These are phyloP conservation scores for Botrylloides violaceus DNA, from an alignment of 23 tunicate genomes.

Conservation along the genomic window DNA sequence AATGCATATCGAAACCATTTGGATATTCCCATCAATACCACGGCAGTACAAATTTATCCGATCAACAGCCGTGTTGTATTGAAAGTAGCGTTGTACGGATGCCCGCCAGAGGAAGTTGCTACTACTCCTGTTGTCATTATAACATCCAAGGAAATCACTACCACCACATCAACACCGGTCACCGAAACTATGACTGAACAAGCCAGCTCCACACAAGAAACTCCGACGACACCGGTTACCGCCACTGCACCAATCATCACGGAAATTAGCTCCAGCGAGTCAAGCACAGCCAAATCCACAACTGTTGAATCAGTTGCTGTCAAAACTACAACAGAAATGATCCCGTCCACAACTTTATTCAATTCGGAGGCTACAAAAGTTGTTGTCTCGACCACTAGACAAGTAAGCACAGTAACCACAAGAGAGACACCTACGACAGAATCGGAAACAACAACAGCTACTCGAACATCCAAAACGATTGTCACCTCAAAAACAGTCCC, in stretches of 20 bases:
- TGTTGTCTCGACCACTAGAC: no score
- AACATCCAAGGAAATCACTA: slow-evolving; percentile 33
- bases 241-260: background rate
- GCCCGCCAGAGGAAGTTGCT: slow-evolving; percentile 26
- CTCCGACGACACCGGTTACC: background rate
- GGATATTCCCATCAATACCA: slow-evolving; percentile 30
- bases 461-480: slow-evolving; percentile 2
- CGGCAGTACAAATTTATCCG: slow-evolving; percentile 22
- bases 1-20: slow-evolving; percentile 27
- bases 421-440: slow-evolving; percentile 41
- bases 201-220: background rate
- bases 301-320: background rate
- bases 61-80: slow-evolving; percentile 25
- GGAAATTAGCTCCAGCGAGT: no score
- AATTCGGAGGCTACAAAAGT: no score
- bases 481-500: slow-evolving; percentile 1
- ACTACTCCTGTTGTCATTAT: slow-evolving; percentile 50
- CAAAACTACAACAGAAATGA: background rate
- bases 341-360: no score
- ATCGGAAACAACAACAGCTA: slow-evolving; percentile 4
- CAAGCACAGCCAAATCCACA: slow-evolving; percentile 1
- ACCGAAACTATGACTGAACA: background rate
- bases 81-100: slow-evolving; percentile 47
- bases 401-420: slow-evolving; percentile 29
- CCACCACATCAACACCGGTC: slow-evolving; percentile 15